Base-by-base conservation (phyloP, 2,888 invertebrate species). In the Bombylius discolor region DNA sequence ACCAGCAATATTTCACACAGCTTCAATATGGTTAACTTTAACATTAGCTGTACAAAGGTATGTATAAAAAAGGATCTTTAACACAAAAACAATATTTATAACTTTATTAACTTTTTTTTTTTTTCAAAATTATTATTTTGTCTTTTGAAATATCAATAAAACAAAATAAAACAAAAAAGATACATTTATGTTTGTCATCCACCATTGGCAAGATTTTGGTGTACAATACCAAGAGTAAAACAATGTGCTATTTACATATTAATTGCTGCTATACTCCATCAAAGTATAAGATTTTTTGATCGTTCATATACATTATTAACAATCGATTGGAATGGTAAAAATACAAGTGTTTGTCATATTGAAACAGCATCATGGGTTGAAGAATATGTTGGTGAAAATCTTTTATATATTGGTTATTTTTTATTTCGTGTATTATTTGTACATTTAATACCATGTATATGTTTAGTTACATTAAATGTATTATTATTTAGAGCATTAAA, bases 181-280 rank as follows among this genome's bases (percentile, higher is more conserved):
- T 96, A 94, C 77, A 89, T 96, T 65, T 96, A 93, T 74, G 94
- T 96, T 3, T 95, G 94, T 68, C 93, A 94, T 71, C 91, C 94
- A 0, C 85, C 91, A 0, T 80, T 87, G 59, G 95, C 95, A 0
- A 80, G 90, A 58, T 86, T 86, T n/a, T 84, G 84, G 79, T 86
- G 80, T 69, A 80, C 80, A 7, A 76, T 80, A 76, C 78, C 79
- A n/a, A 79, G 85, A 56, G 92, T 89, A 50, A 82, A 84, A 68
- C 85, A 85, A 62, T 88, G 86, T 64, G 84, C 92, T 42, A 76
- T 83, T 52, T 83, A 85, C 72, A 91, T 95, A 62, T 85, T 87
- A 51, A 70, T 88, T 44, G 77, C 85, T 3, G 90, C 95, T 0
- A 79, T 87, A 53, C 70, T 92, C 4, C 92, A 92, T 64, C 93